phyloP scores from a whole-genome alignment of 2,797 vertebrate genomes.

The Epinephelus awoara region DNA sequence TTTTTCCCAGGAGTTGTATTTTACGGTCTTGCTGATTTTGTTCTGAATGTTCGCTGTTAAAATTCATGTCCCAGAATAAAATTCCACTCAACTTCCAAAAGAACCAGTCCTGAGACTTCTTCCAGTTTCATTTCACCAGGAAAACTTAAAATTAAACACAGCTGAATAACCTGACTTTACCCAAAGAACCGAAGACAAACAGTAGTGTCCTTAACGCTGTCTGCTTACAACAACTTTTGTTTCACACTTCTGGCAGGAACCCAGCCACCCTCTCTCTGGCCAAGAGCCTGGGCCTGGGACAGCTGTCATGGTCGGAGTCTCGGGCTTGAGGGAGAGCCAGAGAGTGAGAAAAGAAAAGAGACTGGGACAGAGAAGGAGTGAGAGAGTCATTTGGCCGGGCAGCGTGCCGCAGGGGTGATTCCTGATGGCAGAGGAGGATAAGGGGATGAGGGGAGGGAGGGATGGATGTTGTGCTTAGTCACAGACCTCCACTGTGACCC shows the following conservation, averaged over 20 bases:
- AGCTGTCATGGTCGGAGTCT: slow-evolving; percentile 79
- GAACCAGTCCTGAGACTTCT: neutral
- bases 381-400: slow-evolving; percentile 68
- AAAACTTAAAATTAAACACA: slow-evolving; percentile 9
- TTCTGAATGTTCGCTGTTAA: slow-evolving; percentile 30
- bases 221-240: slow-evolving; percentile 73
- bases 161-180: slow-evolving; percentile 36
- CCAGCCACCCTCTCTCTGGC: slow-evolving; percentile 77
- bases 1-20: slow-evolving; percentile 63
- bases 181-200: slow-evolving; percentile 48
- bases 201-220: slow-evolving; percentile 60
- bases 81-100: slow-evolving; percentile 32
- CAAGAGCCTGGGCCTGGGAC: slow-evolving; percentile 75
- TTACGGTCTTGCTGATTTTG: slow-evolving; percentile 42
- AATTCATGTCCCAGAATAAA: slow-evolving; percentile 49
- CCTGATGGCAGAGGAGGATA: slow-evolving; percentile 80
- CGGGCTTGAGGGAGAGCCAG: slow-evolving; percentile 74
- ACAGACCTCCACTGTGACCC: slow-evolving; percentile 82
- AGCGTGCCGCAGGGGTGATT: slow-evolving; percentile 77
- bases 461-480: slow-evolving; percentile 80
- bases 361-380: slow-evolving; percentile 59
- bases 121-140: neutral
- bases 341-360: slow-evolving; percentile 67
- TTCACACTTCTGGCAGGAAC: slow-evolving; percentile 72
- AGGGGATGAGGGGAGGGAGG: slow-evolving; percentile 66